Conservation (phyloP, 2,113 vertebrate genomes). For the Hiodon alosoides region DNA sequence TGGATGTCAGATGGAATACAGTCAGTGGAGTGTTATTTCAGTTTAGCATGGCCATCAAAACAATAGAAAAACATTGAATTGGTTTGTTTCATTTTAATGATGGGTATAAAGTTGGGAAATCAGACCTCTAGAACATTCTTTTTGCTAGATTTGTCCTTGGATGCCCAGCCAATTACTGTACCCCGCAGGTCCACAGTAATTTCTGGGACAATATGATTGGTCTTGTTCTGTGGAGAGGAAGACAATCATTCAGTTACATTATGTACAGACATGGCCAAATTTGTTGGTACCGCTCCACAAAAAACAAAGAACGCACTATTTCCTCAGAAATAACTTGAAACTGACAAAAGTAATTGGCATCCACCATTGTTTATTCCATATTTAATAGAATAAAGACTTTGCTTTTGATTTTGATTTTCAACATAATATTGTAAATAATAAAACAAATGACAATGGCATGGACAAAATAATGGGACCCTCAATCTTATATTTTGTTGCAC, state of each 20-base stretch:
- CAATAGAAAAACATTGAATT: background rate
- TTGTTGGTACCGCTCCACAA: background rate
- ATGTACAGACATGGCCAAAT: background rate
- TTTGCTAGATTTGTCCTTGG: slow-evolving; percentile 91
- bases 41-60: too few relatives aligned
- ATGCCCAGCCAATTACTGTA: slow-evolving; percentile 71
- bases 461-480: too few relatives aligned
- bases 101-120: background rate
- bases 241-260: slow-evolving; percentile 15
- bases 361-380: too few relatives aligned
- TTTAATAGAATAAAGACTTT: too few relatives aligned
- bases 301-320: background rate
- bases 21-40: too few relatives aligned
- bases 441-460: too few relatives aligned
- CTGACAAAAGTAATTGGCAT: too few relatives aligned
- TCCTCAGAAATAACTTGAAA: too few relatives aligned
- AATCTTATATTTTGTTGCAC: too few relatives aligned
- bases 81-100: background rate
- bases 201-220: slow-evolving; percentile 76
- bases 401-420: too few relatives aligned
- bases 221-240: slow-evolving; percentile 64
- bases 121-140: slow-evolving; percentile 90
- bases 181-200: slow-evolving; percentile 76
- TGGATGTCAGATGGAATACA: background rate
- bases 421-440: too few relatives aligned